Percentiles rank a stretch among this genome's conserved stretches.
Evolutionary conservation across 2,888 invertebrate genomes (phyloP).

Genomic region (Selenia dentaria): DNA sequence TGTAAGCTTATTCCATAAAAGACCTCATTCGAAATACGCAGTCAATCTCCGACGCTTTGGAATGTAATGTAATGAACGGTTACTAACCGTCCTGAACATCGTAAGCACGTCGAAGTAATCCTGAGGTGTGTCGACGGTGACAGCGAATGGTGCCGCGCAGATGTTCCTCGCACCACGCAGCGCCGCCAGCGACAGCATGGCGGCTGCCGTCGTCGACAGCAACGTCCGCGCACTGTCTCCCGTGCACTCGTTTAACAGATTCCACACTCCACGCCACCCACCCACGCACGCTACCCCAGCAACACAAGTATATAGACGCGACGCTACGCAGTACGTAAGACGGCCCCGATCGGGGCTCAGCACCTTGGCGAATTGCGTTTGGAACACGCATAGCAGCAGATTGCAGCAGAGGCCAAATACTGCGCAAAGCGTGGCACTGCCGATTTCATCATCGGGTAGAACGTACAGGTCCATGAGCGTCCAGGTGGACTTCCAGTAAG

Average conservation of each 20-base stretch:
- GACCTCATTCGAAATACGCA: too few relatives aligned
- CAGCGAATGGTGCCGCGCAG: constrained; percentile 92
- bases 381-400: constrained; percentile 87
- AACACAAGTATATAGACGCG: constrained; percentile 89
- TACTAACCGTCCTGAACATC: constrained; percentile 93
- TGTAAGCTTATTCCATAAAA: too few relatives aligned
- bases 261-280: constrained; percentile 95
- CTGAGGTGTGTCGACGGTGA: constrained; percentile 89
- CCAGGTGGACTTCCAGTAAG: constrained; percentile 96
- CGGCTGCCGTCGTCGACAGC: constrained; percentile 86
- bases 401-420: constrained; percentile 89
- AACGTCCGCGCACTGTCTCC: constrained; percentile 85
- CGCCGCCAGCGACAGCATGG: constrained; percentile 87
- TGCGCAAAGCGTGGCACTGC: constrained; percentile 88
- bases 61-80: constrained; percentile 5
- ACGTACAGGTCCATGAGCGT: constrained; percentile 90
- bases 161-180: constrained; percentile 91
- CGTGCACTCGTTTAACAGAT: constrained; percentile 89
- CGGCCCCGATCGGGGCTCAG: constrained; percentile 88
- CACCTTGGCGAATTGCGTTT: constrained; percentile 82
- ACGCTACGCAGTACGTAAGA: constrained; percentile 87
- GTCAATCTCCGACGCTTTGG: too few relatives aligned
- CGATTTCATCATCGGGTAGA: constrained; percentile 83
- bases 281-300: constrained; percentile 93
- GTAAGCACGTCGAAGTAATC: constrained; percentile 94